phyloP scores from a whole-genome alignment of 2,113 vertebrate species.

The Oryzias javanicus region DNA sequence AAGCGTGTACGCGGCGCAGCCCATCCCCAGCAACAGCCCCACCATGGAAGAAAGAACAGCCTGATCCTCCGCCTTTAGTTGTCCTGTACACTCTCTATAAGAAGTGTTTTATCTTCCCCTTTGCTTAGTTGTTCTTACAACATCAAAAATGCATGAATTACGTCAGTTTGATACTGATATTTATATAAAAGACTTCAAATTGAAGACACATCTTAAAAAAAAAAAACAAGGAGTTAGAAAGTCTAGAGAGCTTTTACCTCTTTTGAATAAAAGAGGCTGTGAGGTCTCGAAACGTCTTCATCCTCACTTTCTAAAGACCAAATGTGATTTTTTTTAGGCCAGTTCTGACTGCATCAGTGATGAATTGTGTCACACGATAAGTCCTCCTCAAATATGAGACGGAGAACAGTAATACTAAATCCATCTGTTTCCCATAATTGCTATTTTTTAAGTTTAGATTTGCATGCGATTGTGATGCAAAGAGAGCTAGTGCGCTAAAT shows the following conservation, averaged over 20 bases:
- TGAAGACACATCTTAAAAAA: constrained; percentile 1
- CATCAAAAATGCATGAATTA: background rate
- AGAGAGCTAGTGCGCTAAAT: too few species aligned
- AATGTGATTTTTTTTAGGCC: too few species aligned
- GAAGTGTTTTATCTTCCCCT: constrained; percentile 4
- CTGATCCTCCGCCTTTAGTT: constrained; percentile 58
- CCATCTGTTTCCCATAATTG: background rate
- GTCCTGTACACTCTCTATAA: constrained; percentile 15
- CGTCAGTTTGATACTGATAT: constrained; percentile 33
- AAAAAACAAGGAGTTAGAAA: background rate
- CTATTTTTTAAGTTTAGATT: background rate
- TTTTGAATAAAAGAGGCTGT: background rate
- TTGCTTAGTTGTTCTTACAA: constrained; percentile 10
- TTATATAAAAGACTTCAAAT: constrained; percentile 3
- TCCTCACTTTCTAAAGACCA: too few species aligned
- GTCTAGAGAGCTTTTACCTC: background rate
- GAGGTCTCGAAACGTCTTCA: too few species aligned
- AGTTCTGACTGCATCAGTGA: too few species aligned
- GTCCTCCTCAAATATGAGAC: background rate
- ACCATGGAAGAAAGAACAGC: constrained; percentile 86
- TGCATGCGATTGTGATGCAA: background rate
- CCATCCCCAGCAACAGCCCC: constrained; percentile 87
- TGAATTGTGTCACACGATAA: background rate
- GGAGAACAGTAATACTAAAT: background rate
- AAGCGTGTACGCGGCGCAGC: constrained; percentile 81